Evolutionary conservation across 2,797 vertebrate species (phyloP).

Genomic region (Siniperca obscura): DNA sequence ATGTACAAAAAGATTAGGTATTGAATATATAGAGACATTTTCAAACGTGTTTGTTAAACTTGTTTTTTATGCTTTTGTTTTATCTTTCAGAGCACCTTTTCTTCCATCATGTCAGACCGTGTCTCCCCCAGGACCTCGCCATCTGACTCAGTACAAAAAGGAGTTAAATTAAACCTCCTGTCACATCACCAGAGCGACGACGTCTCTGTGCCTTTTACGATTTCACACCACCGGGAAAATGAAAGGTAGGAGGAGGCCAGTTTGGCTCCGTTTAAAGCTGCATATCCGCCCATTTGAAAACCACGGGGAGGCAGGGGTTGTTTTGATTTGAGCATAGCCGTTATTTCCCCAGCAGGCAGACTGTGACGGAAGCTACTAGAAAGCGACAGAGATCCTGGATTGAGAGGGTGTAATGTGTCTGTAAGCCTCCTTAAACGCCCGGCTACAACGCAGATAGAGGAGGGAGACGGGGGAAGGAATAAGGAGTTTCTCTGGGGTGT

Average conservation of each 20-base stretch:
- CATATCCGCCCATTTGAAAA: not conserved
- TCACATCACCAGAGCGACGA: not conserved
- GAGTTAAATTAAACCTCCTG: not conserved
- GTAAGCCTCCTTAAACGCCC: not conserved
- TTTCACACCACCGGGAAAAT: not conserved
- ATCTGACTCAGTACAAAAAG: not conserved
- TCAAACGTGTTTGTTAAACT: not conserved
- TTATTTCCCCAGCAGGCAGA: constrained; percentile 4
- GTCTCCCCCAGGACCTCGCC: not conserved
- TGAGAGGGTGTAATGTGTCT: constrained; percentile 15
- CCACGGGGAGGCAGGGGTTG: not conserved
- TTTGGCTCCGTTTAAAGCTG: not conserved
- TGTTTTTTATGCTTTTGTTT: not conserved
- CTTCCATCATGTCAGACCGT: not conserved
- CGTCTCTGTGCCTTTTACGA: not conserved
- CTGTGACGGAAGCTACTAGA: not conserved
- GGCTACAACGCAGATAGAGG: not conserved
- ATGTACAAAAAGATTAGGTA: not conserved
- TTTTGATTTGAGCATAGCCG: not conserved
- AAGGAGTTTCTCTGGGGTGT: not conserved
- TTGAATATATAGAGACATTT: no score
- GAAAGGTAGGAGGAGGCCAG: not conserved
- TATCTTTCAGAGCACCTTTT: not conserved
- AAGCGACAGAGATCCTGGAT: constrained; percentile 13
- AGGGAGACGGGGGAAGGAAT: not conserved